Percentiles rank a stretch among this genome's conserved stretches.
phyloP scores from a whole-genome alignment of 2,113 vertebrate genomes.

The Capreolus pygargus region DNA sequence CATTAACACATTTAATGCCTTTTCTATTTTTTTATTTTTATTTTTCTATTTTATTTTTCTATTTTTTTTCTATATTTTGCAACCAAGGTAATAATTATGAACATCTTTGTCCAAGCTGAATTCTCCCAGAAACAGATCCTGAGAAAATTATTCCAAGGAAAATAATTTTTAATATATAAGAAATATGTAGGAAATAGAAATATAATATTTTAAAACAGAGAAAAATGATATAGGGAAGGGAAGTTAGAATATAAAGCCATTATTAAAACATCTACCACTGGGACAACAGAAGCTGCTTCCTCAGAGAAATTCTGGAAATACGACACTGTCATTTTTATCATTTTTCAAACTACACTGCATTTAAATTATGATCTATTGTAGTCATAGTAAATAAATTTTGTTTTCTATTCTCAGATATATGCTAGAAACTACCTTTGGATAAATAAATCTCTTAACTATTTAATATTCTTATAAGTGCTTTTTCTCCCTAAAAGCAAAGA shows the following conservation, averaged over 20 bases:
- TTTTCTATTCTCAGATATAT: not conserved
- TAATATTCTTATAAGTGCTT: not conserved
- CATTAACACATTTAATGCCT: not conserved
- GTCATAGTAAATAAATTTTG: not conserved
- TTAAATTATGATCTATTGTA: not conserved
- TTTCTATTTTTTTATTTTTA: not conserved
- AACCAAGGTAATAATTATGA: not conserved
- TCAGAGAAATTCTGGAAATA: not conserved
- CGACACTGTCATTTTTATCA: not conserved
- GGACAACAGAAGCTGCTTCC: not conserved
- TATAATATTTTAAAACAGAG: not conserved
- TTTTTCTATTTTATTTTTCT: too few species aligned
- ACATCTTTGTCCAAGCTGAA: not conserved
- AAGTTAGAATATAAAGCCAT: not conserved
- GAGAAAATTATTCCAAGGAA: not conserved
- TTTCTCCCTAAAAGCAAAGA: not conserved
- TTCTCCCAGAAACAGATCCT: not conserved
- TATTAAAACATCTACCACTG: not conserved
- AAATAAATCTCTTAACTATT: not conserved
- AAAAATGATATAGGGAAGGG: not conserved
- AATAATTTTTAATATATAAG: not conserved
- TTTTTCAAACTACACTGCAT: not conserved
- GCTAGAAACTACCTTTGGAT: not conserved
- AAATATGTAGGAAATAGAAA: not conserved
- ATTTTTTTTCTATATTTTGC: not conserved